Evolutionary conservation across 2,113 vertebrate genomes (phyloP).

Genomic region (Ifrita kowaldi): DNA sequence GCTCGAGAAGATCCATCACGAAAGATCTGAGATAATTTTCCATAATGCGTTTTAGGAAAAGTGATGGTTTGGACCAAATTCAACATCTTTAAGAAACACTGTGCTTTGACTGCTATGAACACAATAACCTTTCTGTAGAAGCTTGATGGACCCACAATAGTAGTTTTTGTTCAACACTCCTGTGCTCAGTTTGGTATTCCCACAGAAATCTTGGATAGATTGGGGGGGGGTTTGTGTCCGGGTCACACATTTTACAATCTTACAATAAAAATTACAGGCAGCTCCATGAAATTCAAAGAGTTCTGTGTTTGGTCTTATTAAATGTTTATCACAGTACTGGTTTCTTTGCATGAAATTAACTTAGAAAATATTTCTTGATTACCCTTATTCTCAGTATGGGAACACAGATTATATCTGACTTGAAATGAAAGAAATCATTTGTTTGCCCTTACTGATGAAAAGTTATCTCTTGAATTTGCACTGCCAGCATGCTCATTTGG

Average conservation of each 20-base stretch:
- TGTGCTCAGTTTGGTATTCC: slow-evolving; percentile 8
- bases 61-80: slow-evolving; percentile 1
- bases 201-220: slow-evolving; percentile 20
- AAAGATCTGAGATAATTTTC: slow-evolving; percentile 25
- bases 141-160: not conserved
- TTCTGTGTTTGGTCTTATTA: slow-evolving; percentile 42
- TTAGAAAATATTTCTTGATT: slow-evolving; percentile 37
- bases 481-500: not conserved
- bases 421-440: slow-evolving; percentile 38
- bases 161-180: slow-evolving; percentile 14
- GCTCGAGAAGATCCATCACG: not conserved
- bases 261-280: slow-evolving; percentile 35
- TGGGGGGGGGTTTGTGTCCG: not conserved
- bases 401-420: slow-evolving; percentile 33
- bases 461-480: not conserved
- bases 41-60: not conserved
- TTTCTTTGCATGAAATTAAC: not conserved
- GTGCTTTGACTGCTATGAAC: not conserved
- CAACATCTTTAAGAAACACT: not conserved
- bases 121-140: slow-evolving; percentile 53
- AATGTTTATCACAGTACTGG: not conserved
- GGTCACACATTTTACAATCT: slow-evolving; percentile 15
- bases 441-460: not conserved
- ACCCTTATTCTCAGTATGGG: not conserved
- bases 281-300: slow-evolving; percentile 20